These are phyloP conservation scores for Diachasma alloeum DNA, from an alignment of 1,140 invertebrate genomes.

Conservation along the genomic window DNA sequence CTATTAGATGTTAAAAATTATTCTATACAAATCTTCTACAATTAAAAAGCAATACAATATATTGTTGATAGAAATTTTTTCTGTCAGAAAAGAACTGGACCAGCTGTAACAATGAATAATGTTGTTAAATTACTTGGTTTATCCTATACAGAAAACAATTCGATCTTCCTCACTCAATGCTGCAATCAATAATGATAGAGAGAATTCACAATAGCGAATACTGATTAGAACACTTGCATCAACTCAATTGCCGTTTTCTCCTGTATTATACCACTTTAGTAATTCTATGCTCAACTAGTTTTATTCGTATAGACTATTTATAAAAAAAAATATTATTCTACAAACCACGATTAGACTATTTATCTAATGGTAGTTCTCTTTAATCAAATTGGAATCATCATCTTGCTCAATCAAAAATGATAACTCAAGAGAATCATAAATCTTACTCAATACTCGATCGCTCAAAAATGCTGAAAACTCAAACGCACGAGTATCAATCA, in stretches of 20 bases:
- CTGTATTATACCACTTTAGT: neutral
- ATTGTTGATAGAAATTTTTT: constrained; percentile 47
- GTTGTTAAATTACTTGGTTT: neutral
- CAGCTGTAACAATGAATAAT: constrained; percentile 50
- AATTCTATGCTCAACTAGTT: constrained; percentile 55
- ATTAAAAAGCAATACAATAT: constrained; percentile 41
- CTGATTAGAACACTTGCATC: neutral
- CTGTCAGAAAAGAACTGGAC: constrained; percentile 8
- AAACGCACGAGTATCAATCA: neutral
- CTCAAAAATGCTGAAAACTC: constrained; percentile 8
- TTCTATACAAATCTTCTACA: constrained; percentile 61
- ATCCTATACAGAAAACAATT: neutral
- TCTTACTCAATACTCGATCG: constrained; percentile 4
- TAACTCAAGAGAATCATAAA: constrained; percentile 4
- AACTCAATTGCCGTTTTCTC: neutral
- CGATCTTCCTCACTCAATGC: neutral
- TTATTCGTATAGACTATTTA: constrained; percentile 19
- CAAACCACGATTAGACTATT: neutral
- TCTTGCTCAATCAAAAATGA: constrained; percentile 24
- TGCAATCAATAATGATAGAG: neutral
- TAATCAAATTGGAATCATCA: constrained; percentile 2
- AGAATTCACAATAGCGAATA: neutral
- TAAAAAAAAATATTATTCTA: neutral
- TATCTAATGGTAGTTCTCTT: neutral
- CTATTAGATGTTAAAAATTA: constrained; percentile 60